Evolutionary conservation across 2,888 invertebrate genomes (phyloP).

Genomic region (Allygus modestus): DNA sequence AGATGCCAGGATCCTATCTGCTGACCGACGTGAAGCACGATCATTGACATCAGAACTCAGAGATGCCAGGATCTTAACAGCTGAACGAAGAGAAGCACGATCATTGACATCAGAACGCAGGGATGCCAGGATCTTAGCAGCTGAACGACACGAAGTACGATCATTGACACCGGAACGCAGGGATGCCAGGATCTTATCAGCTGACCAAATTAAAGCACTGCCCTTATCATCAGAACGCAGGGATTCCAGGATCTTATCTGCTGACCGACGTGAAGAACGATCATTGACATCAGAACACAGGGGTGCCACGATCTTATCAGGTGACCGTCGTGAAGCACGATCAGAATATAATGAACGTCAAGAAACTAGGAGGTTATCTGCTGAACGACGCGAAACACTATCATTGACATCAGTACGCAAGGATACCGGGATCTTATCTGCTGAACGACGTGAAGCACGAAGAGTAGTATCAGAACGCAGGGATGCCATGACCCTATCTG

Average conservation of each 20-base stretch:
- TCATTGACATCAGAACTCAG: not conserved
- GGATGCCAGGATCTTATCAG: not conserved
- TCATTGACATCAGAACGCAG: constrained; percentile 9
- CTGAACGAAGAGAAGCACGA: constrained; percentile 25
- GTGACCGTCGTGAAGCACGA: not conserved
- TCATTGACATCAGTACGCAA: too few species aligned
- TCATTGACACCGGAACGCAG: not conserved
- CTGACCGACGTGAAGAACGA: constrained; percentile 36
- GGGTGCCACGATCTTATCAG: not conserved
- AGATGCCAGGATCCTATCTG: not conserved
- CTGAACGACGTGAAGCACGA: too few species aligned
- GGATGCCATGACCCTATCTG: too few species aligned
- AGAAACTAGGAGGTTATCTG: not conserved
- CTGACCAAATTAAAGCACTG: not conserved
- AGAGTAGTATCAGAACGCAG: too few species aligned
- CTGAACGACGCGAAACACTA: not conserved
- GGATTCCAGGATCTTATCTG: not conserved
- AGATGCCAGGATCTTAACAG: not conserved
- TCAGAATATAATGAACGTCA: not conserved
- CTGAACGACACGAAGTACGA: constrained; percentile 22
- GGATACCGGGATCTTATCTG: too few species aligned
- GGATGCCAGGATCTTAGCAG: not conserved
- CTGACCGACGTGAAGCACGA: constrained; percentile 14
- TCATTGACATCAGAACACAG: too few species aligned
- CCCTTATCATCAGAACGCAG: not conserved